phyloP scores from a whole-genome alignment of 1,140 invertebrate genomes.

The Nephila pilipes region DNA sequence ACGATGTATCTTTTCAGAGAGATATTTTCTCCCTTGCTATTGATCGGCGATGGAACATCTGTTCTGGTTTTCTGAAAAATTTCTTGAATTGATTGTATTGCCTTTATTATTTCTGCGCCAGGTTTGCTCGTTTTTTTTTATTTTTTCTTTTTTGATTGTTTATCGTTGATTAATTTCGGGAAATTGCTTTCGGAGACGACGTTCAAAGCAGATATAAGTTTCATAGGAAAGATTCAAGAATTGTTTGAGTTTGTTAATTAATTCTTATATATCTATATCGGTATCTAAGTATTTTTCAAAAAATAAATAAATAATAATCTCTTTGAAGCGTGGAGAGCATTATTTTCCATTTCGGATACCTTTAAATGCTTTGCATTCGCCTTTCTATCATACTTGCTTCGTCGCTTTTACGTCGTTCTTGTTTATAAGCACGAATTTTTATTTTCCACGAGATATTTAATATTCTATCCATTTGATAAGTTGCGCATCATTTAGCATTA shows the following conservation, averaged over 20 bases:
- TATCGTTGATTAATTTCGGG: conserved; percentile 7
- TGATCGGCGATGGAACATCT: background rate
- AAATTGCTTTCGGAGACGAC: background rate
- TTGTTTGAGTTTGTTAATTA: background rate
- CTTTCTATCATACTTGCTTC: too few species aligned
- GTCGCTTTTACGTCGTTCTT: too few species aligned
- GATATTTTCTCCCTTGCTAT: background rate
- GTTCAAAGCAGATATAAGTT: background rate
- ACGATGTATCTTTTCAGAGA: background rate
- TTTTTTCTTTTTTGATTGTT: background rate
- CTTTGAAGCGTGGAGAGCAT: background rate
- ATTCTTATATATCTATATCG: background rate
- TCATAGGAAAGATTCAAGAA: background rate
- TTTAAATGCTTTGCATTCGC: too few species aligned
- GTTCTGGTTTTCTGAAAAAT: conserved; percentile 22
- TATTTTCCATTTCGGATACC: too few species aligned
- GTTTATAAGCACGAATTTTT: too few species aligned
- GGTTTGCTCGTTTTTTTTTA: background rate
- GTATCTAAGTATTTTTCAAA: background rate
- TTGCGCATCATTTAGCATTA: too few species aligned
- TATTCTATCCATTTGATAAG: too few species aligned
- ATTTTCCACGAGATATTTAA: too few species aligned
- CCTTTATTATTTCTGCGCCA: background rate
- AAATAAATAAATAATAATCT: background rate
- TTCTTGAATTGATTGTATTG: background rate